Conservation (phyloP, 2,888 invertebrate species). For the Hypercompe scribonia region DNA sequence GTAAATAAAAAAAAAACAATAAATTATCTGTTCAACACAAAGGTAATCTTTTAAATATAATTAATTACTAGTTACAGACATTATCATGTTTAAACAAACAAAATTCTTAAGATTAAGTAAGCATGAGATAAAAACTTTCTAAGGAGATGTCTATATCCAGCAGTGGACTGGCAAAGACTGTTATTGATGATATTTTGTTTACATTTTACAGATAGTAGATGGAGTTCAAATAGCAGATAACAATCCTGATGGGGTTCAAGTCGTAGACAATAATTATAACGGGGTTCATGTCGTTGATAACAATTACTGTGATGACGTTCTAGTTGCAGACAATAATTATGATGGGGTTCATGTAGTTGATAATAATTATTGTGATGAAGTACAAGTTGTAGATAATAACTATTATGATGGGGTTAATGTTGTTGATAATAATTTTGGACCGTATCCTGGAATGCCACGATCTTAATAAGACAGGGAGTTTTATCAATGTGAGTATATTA, state of each 20-base stretch:
- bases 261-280: background rate
- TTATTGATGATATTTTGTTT: too few relatives aligned
- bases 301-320: background rate
- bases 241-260: background rate
- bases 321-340: background rate
- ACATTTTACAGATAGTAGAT: constrained; percentile 6
- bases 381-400: background rate
- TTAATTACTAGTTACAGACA: too few relatives aligned
- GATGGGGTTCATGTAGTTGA: background rate
- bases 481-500: background rate
- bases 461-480: background rate
- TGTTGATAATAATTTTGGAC: constrained; percentile 9
- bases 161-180: too few relatives aligned
- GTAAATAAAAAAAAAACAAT: too few relatives aligned
- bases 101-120: too few relatives aligned
- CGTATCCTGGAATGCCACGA: constrained; percentile 1
- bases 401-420: constrained; percentile 3
- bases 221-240: constrained; percentile 15
- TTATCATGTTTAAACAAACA: too few relatives aligned
- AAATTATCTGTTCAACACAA: too few relatives aligned
- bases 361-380: background rate
- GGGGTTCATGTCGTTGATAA: constrained; percentile 1
- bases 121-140: too few relatives aligned
- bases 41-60: too few relatives aligned
- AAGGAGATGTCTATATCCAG: too few relatives aligned